Evolutionary conservation across 2,113 vertebrate species (phyloP).

Genomic region (Alaudala cheleensis): DNA sequence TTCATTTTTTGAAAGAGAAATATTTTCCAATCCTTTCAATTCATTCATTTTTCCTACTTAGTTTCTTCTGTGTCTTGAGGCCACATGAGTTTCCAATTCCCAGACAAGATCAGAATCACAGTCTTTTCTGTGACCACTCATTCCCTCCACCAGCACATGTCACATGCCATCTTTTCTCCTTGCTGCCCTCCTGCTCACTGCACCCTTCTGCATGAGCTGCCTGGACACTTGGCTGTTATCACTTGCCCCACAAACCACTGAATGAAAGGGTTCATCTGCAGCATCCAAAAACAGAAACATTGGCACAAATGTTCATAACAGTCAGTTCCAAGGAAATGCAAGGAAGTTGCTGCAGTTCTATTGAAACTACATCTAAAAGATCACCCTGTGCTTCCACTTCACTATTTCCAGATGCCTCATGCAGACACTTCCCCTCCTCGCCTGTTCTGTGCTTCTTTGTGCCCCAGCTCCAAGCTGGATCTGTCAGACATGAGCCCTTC

Average conservation of each 20-base stretch:
- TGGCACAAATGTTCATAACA: neutral
- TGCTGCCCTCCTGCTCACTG: fast-evolving
- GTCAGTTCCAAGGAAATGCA: neutral
- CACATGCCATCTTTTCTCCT: neutral
- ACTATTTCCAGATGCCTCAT: neutral
- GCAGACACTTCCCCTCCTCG: neutral
- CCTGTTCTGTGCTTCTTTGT: neutral
- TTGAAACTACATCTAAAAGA: neutral
- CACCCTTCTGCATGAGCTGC: fast-evolving
- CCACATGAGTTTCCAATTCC: neutral
- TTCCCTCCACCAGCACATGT: neutral
- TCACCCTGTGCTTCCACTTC: neutral
- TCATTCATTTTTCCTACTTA: neutral
- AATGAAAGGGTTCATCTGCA: neutral
- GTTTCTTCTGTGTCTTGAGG: neutral
- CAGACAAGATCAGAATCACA: neutral
- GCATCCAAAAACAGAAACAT: neutral
- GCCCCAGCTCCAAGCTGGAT: neutral
- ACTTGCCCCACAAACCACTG: neutral
- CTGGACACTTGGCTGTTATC: neutral
- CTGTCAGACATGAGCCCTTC: neutral
- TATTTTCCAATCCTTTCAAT: neutral
- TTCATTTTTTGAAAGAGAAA: neutral
- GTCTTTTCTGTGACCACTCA: neutral
- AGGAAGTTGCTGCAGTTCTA: neutral